Conservation (phyloP, 2,113 vertebrate genomes). For the Antennarius striatus region DNA sequence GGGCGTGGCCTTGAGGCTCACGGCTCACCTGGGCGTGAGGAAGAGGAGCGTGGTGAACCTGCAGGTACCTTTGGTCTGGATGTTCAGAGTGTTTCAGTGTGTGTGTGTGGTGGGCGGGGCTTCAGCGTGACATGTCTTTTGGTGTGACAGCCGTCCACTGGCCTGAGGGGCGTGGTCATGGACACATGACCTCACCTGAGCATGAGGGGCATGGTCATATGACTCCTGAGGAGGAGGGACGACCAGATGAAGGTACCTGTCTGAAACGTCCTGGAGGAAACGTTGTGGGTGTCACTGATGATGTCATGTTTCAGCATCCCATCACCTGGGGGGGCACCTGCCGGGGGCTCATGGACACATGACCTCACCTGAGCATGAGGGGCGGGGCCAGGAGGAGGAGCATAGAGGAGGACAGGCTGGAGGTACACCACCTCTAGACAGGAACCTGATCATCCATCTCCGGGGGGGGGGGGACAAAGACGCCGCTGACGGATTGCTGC, state of each 20-base stretch:
- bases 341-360: slow-evolving; percentile 8
- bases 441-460: too few species aligned
- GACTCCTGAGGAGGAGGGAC: neutral
- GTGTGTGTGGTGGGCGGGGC: too few species aligned
- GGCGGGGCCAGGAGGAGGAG: neutral
- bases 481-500: too few species aligned
- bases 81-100: neutral
- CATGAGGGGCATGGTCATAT: neutral
- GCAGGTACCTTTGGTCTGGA: neutral
- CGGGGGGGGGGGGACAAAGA: too few species aligned
- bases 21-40: neutral
- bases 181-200: slow-evolving; percentile 1
- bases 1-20: slow-evolving; percentile 1
- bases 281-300: neutral
- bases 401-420: neutral
- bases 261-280: neutral
- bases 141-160: too few species aligned
- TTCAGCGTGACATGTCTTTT: too few species aligned
- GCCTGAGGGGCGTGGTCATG: neutral
- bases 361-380: slow-evolving; percentile 3
- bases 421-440: neutral
- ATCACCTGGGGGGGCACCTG: neutral
- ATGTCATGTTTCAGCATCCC: slow-evolving; percentile 2
- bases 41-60: neutral
- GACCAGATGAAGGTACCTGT: neutral